These are phyloP conservation scores for Triplophysa rosa DNA, from an alignment of 2,113 vertebrate species.

Conservation along the genomic window DNA sequence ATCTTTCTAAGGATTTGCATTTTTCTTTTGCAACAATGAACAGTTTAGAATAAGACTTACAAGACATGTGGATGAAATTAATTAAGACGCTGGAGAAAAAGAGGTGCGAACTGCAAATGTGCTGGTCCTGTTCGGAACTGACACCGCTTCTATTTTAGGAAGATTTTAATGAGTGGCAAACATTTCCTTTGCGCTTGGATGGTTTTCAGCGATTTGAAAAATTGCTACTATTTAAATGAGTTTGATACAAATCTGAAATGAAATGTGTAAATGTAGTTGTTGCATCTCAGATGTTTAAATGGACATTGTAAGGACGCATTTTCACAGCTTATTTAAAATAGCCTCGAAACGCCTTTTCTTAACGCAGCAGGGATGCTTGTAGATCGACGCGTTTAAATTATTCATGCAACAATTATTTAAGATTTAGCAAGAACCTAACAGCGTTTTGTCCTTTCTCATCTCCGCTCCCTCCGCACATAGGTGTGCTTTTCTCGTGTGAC, in stretches of 20 bases:
- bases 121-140: constrained; percentile 50
- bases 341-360: constrained; percentile 27
- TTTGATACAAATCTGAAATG: neutral
- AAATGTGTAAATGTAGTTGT: neutral
- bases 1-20: constrained; percentile 72
- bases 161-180: constrained; percentile 24
- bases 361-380: neutral
- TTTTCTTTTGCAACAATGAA: constrained; percentile 55
- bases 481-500: constrained; percentile 43
- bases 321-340: constrained; percentile 17
- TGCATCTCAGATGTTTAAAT: neutral
- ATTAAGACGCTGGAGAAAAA: constrained; percentile 67
- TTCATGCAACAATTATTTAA: constrained; percentile 20
- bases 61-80: constrained; percentile 70
- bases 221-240: constrained; percentile 10
- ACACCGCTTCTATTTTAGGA: constrained; percentile 31
- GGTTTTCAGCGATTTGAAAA: neutral
- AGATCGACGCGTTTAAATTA: constrained; percentile 11
- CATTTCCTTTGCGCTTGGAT: neutral
- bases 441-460: constrained; percentile 30
- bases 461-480: neutral
- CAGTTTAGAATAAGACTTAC: constrained; percentile 64
- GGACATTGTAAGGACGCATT: constrained; percentile 3
- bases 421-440: constrained; percentile 32
- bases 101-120: constrained; percentile 53